phyloP scores from a whole-genome alignment of 2,888 invertebrate species.

The Iselma pallidipennis region DNA sequence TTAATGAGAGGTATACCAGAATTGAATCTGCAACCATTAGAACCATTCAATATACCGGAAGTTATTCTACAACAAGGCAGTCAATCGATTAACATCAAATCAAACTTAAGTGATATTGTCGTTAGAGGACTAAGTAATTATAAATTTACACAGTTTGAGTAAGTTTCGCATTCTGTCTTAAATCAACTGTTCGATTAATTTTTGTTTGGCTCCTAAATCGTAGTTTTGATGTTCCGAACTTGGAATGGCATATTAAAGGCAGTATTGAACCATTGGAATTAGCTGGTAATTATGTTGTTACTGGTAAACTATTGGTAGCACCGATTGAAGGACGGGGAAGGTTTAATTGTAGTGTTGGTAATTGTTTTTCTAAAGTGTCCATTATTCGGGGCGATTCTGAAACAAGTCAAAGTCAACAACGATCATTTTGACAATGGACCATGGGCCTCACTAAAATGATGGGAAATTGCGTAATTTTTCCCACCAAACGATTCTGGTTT shows the following conservation, averaged over 20 bases:
- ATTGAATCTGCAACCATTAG: constrained; percentile 43
- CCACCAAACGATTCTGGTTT: too few species aligned
- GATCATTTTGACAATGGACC: too few species aligned
- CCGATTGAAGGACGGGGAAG: constrained; percentile 38
- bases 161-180: too few species aligned
- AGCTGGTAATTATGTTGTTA: constrained; percentile 39
- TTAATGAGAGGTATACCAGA: constrained; percentile 46
- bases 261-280: constrained; percentile 31
- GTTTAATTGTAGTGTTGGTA: constrained; percentile 37
- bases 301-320: constrained; percentile 43
- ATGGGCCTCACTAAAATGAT: too few species aligned
- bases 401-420: too few species aligned
- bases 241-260: constrained; percentile 33
- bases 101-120: constrained; percentile 31
- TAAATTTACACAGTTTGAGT: constrained; percentile 33
- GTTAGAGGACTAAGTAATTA: constrained; percentile 35
- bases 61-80: constrained; percentile 37
- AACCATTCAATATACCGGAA: constrained; percentile 41
- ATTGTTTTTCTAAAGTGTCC: too few species aligned
- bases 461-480: too few species aligned
- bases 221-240: constrained; percentile 38
- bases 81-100: constrained; percentile 33
- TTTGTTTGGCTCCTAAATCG: not conserved
- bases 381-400: too few species aligned
- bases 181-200: not conserved